phyloP scores from a whole-genome alignment of 2,888 invertebrate genomes.

The Spisula solida region DNA sequence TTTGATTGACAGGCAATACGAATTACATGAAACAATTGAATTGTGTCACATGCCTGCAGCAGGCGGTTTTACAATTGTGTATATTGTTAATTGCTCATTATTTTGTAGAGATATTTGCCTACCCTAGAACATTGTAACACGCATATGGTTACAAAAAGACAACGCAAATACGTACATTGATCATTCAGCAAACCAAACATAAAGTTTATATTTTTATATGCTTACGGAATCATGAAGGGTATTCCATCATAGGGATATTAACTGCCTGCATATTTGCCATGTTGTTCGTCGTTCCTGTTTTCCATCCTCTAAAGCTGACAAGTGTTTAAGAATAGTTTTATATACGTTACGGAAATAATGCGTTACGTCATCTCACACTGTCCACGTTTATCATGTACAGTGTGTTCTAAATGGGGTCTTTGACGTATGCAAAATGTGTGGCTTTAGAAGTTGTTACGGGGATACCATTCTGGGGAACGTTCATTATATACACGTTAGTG shows the following conservation, averaged over 20 bases:
- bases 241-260: conserved; percentile 27
- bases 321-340: conserved; percentile 58
- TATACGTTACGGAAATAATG: conserved; percentile 46
- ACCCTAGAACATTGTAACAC: too few relatives aligned
- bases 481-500: conserved; percentile 34
- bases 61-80: too few relatives aligned
- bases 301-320: conserved; percentile 49
- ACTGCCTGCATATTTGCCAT: conserved; percentile 38
- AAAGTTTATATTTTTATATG: conserved; percentile 18
- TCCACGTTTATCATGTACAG: conserved; percentile 39
- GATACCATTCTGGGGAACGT: conserved; percentile 55
- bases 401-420: conserved; percentile 55
- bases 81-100: too few relatives aligned
- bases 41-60: too few relatives aligned
- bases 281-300: conserved; percentile 40
- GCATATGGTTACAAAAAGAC: too few relatives aligned
- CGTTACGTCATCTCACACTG: conserved; percentile 37
- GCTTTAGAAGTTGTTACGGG: conserved; percentile 49
- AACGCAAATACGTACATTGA: too few relatives aligned
- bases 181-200: too few relatives aligned
- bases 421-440: conserved; percentile 53
- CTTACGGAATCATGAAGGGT: conserved; percentile 37
- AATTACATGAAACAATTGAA: too few relatives aligned
- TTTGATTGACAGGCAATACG: too few relatives aligned
- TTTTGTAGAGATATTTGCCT: too few relatives aligned